Evolutionary conservation across 2,113 vertebrate species (phyloP), one percentile per base, ranked within the genome.

Genomic region (Pipa parva): DNA sequence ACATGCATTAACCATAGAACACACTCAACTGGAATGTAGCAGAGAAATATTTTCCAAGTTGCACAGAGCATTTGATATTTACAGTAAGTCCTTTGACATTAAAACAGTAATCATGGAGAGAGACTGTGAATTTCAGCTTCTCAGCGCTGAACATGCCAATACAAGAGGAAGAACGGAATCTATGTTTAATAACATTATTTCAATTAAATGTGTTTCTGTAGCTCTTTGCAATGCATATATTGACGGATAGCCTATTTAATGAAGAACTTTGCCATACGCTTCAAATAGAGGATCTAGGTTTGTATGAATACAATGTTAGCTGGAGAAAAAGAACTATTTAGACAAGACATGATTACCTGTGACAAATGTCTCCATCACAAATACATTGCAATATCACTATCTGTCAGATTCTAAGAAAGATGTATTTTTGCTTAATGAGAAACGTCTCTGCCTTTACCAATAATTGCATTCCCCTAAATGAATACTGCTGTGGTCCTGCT

Each of bases 101-200:
- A 48, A 21, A 49, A 20, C 12, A 11, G 46, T 22, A 49, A 24
- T 9, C 20, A 49, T 10, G 1, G 21, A 11, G 21, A 18, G 9
- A 24, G 8, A 22, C 46, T 49, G 21, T 24, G 46, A 21, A 49
- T 20, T 13, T 3, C 46, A 46, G 42, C 4, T 17, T 20, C 42
- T 18, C 42, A 15, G 42, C 15, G 18, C 18, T 46, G n/a, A 46
- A 46, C 18, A 6, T 12, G 15, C 10, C 7, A 45, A 45, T 17
- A 49, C 21, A 5, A 49, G 18, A 49, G 45, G 22, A 22, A 22
- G 4, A 5, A 6, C 5, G 5, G 8, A 49, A 21, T 13, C 6
- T 42, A 6, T 15, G 58, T 49, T 67, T 57, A 59, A 49, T 49
- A 13, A 13, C 50, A 57, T 46, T 67, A 39, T 50, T 58, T 49